Evolutionary conservation across 1,140 invertebrate species (phyloP).

Genomic region (Thrips palmi): DNA sequence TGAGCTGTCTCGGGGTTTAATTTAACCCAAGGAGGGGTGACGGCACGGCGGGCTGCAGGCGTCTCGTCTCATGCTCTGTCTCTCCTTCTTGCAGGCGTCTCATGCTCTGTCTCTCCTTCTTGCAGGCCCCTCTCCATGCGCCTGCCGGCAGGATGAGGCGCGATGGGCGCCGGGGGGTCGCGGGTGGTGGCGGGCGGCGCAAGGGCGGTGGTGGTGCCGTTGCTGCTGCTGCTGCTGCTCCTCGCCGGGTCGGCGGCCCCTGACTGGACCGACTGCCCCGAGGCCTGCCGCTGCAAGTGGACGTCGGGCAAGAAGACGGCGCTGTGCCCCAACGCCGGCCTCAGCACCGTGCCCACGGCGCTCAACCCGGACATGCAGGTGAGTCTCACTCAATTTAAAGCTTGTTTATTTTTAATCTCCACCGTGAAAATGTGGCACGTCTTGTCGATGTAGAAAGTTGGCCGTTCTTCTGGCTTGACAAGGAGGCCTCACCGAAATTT

Average conservation of each 20-base stretch:
- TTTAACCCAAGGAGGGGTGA: slow-evolving; percentile 1
- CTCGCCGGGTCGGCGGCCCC: slow-evolving; percentile 17
- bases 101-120: slow-evolving; percentile 6
- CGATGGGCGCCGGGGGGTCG: slow-evolving; percentile 8
- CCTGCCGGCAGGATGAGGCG: neutral
- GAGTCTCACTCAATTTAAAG: neutral
- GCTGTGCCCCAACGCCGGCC: slow-evolving; percentile 53
- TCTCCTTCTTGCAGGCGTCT: slow-evolving; percentile 3
- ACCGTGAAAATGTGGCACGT: too few relatives aligned
- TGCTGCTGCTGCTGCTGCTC: slow-evolving; percentile 14
- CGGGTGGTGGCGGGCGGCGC: slow-evolving; percentile 11
- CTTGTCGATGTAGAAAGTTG: too few relatives aligned
- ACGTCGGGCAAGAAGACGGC: slow-evolving; percentile 74
- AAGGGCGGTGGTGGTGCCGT: slow-evolving; percentile 11
- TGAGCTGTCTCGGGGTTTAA: neutral
- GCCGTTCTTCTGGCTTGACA: too few relatives aligned
- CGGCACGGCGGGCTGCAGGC: neutral
- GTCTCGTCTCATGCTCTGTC: slow-evolving; percentile 3
- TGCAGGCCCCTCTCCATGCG: slow-evolving; percentile 2
- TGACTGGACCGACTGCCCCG: slow-evolving; percentile 67
- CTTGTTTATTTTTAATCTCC: too few relatives aligned
- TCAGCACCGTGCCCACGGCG: slow-evolving; percentile 48
- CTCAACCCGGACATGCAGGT: slow-evolving; percentile 63
- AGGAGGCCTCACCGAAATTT: too few relatives aligned
- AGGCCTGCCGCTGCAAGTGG: slow-evolving; percentile 73